These are phyloP conservation scores for Magallana nippona DNA, from an alignment of 2,888 invertebrate species.

Conservation along the genomic window DNA sequence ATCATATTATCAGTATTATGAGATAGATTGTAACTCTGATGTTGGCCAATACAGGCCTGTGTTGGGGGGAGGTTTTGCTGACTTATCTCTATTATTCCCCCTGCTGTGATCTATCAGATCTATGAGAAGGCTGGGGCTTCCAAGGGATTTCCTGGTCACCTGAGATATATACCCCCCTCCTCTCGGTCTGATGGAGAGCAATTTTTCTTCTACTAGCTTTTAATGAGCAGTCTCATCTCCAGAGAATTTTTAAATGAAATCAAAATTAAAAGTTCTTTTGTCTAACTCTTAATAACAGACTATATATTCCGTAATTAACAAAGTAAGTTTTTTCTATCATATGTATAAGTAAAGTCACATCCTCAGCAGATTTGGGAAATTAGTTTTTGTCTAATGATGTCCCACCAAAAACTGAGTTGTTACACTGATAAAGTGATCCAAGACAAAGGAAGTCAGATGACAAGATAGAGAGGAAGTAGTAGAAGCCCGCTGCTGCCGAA, in stretches of 20 bases:
- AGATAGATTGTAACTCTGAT: not conserved
- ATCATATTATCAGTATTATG: not conserved
- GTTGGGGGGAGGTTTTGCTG: not conserved
- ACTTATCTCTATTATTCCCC: conserved; percentile 26
- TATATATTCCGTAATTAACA: too few species aligned
- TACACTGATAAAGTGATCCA: not conserved
- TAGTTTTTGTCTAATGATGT: too few species aligned
- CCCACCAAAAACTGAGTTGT: not conserved
- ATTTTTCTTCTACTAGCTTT: too few species aligned
- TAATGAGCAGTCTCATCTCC: too few species aligned
- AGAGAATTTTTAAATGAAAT: too few species aligned
- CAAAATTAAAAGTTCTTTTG: too few species aligned
- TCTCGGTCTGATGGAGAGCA: too few species aligned
- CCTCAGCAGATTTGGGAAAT: too few species aligned
- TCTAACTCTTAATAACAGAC: too few species aligned
- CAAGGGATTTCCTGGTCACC: not conserved
- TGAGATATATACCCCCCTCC: not conserved
- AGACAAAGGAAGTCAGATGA: conserved; percentile 15
- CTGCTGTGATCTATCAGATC: conserved; percentile 30
- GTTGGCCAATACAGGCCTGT: not conserved
- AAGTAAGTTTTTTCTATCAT: too few species aligned
- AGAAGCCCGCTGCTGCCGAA: not conserved
- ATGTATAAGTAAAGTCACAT: too few species aligned
- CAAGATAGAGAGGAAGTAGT: conserved; percentile 7
- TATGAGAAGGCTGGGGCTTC: not conserved